These are phyloP conservation scores for Arctia plantaginis DNA, from an alignment of 2,888 invertebrate species.

Conservation along the genomic window DNA sequence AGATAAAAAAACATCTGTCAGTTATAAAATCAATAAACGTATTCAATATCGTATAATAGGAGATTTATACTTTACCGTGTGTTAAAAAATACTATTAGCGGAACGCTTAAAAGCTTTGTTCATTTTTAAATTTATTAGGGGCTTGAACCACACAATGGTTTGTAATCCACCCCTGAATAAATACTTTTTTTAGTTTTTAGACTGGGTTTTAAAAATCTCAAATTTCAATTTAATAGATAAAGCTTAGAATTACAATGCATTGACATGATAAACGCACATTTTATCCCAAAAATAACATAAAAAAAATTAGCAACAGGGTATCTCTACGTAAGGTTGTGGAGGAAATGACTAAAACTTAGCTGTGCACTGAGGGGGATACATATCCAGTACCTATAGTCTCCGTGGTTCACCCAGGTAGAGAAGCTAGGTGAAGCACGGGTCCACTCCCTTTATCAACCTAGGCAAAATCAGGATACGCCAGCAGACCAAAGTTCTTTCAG, in stretches of 20 bases:
- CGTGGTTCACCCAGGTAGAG: too few relatives aligned
- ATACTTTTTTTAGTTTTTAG: neutral
- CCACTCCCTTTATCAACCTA: too few relatives aligned
- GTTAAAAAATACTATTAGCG: constrained; percentile 1
- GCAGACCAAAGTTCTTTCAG: too few relatives aligned
- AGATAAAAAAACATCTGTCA: constrained; percentile 2
- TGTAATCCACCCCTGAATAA: constrained; percentile 7
- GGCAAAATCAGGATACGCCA: too few relatives aligned
- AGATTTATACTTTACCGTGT: constrained; percentile 7
- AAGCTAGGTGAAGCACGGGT: too few relatives aligned
- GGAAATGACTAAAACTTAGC: too few relatives aligned
- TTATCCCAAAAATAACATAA: too few relatives aligned
- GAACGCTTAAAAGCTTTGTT: constrained; percentile 6
- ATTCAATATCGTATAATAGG: constrained; percentile 7
- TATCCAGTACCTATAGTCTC: too few relatives aligned
- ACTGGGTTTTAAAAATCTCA: constrained; percentile 3
- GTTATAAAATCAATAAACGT: neutral
- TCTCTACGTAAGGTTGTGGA: too few relatives aligned
- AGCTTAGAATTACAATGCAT: constrained; percentile 1
- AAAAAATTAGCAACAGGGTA: too few relatives aligned
- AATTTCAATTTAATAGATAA: constrained; percentile 11
- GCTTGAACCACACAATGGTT: constrained; percentile 5
- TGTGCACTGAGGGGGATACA: too few relatives aligned
- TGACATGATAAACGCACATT: neutral
- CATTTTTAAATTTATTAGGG: constrained; percentile 16